Percentiles rank a stretch among this genome's conserved stretches.
phyloP scores from a whole-genome alignment of 2,113 vertebrate genomes.

The Mus musculus region GRCm39 chr14:52106001-52106500 shows the following conservation, averaged over 20 bases:
- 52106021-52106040: not conserved
- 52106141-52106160: not conserved
- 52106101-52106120: not conserved
- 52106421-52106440: not conserved
- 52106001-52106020: slow-evolving; percentile 11
- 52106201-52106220: not conserved
- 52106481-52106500: not conserved
- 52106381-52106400: not conserved
- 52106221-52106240: not conserved
- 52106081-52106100: not conserved
- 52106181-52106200: not conserved
- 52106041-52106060: not conserved
- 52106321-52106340: not conserved
- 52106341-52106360: not conserved
- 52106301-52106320: not conserved
- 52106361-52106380: not conserved
- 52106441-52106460: too few relatives aligned
- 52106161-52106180: not conserved
- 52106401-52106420: not conserved
- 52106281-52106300: not conserved
- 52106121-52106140: not conserved
- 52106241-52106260: not conserved
- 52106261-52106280: not conserved
- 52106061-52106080: not conserved
- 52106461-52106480: not conserved